Base-by-base conservation (phyloP, 2,113 vertebrate species). In the Oreochromis tanganicae region DNA sequence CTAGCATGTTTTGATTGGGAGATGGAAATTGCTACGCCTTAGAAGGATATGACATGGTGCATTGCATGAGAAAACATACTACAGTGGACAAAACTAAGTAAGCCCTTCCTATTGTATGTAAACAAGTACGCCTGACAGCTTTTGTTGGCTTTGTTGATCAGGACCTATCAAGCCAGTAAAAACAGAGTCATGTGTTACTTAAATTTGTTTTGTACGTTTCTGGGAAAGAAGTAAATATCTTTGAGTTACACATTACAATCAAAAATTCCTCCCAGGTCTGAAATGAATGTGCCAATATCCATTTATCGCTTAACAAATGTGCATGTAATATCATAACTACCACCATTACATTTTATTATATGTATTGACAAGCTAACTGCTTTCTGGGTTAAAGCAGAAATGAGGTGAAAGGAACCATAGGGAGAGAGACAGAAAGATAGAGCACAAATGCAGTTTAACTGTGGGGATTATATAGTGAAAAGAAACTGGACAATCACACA, bases 221-320 rank as follows among this genome's bases (percentile, higher is more conserved):
- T 86, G 59, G 73, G 63, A 81, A 87, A 88, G 48, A 41, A 80
- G 82, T 46, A 68, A 68, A 84, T 83, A 66, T 56, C 56, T 68
- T 38, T 57, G 41, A 88, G 38, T 82, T 75, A 56, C 16, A 16
- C 38, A 54, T 71, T 50, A 48, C 27, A 36, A 84, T 83, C 50
- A 75, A 88, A 87, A 91, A 88, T 88, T 75, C 86, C 91, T 88
- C 85, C 66, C 83, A 50, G 79, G 80, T 38, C 56, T 82, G 71
- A 12, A 48, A 50, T 29, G 85, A 85, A 91, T 86, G 41, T 84
- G 41, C 66, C 78, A 83, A 9, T 86, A 84, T 91, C 89, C 81
- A 87, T 89, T 89, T 87, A 86, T 89, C 84, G 81, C 43, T 71
- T 83, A 13, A 71, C 66, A 93, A 91, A 91, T 87, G 80, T 82